Evolutionary conservation across 2,888 invertebrate genomes (phyloP).

Genomic region (Ormyrus rosae): DNA sequence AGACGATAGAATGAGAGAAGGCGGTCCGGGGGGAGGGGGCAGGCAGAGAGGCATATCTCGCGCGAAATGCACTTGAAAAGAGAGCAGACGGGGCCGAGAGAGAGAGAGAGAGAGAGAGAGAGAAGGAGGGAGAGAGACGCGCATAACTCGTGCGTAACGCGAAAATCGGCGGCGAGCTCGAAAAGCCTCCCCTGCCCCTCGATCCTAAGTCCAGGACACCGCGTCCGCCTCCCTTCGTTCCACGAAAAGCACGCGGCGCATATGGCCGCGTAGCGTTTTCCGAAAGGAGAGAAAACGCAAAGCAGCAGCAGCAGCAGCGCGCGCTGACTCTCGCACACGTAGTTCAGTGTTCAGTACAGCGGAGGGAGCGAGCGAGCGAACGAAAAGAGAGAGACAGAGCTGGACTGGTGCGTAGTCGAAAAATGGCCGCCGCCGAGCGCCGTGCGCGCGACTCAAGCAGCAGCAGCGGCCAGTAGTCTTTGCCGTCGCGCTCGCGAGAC

Average conservation of each 20-base stretch:
- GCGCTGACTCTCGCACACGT: not conserved
- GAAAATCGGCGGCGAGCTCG: slow-evolving; percentile 49
- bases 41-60: too few relatives aligned
- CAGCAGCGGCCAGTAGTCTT: not conserved
- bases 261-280: too few relatives aligned
- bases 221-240: too few relatives aligned
- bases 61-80: too few relatives aligned
- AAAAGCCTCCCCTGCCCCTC: not conserved
- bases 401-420: not conserved
- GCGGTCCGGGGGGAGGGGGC: too few relatives aligned
- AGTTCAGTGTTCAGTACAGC: not conserved
- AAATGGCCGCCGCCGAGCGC: not conserved
- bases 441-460: not conserved
- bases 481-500: not conserved
- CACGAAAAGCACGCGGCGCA: too few relatives aligned
- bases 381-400: not conserved
- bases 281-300: not conserved
- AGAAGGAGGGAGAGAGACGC: not conserved
- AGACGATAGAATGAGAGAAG: too few relatives aligned
- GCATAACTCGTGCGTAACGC: slow-evolving; percentile 5
- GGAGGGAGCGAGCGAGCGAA: too few relatives aligned
- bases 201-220: not conserved
- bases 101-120: not conserved
- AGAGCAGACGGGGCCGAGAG: not conserved
- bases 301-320: too few relatives aligned